Base-by-base conservation (phyloP, 2,888 invertebrate species). In the Terebella lapidaria region DNA sequence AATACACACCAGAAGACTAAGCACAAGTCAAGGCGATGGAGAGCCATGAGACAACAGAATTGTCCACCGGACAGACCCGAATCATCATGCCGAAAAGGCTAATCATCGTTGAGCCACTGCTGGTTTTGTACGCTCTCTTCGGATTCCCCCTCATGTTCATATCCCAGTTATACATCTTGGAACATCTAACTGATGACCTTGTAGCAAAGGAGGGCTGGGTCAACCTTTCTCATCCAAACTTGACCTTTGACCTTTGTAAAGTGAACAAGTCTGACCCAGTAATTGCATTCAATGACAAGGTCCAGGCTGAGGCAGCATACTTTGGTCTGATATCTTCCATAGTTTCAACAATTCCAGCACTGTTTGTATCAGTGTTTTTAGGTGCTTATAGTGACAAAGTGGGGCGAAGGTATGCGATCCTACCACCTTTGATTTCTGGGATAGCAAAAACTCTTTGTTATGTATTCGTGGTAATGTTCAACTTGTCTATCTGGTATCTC, bases 361-460 rank as follows among this genome's bases (percentile, higher is more conserved):
- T 67, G 18, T 47, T 62, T 24, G 35, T 54, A 15, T 53, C 59
- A 15, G 10, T 66, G 24, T 46, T 65, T 24, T 29, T 67, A 4
- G 67, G 63, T 4, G 47, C 65, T 18, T 53, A 60, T 35, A 67
- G 67, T 51, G 67, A 67, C 47, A 24, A 46, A 15, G 54, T 20
- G 1, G 67, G 67, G 4, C 57, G 67, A 3, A 58, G 54, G 20
- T 62, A 51, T 27, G 63, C 61, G 47, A 60, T 67, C 30, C 30
- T 67, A 3, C 61, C 62, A 15, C 65, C 67, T n/a, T 28, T 65
- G 3, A 42, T 65, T 4, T 59, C 60, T 4, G 47, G 27, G 26
- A 25, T 58, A 5, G 4, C 56, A 20, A 27, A 45, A 3, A 27
- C 54, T 2, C 1, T 62, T 10, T 26, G 42, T 28, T 56, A 56